Evolutionary conservation across 2,797 vertebrate species (phyloP), one percentile per base, ranked within the genome.

Genomic region (Epinephelus coioides): DNA sequence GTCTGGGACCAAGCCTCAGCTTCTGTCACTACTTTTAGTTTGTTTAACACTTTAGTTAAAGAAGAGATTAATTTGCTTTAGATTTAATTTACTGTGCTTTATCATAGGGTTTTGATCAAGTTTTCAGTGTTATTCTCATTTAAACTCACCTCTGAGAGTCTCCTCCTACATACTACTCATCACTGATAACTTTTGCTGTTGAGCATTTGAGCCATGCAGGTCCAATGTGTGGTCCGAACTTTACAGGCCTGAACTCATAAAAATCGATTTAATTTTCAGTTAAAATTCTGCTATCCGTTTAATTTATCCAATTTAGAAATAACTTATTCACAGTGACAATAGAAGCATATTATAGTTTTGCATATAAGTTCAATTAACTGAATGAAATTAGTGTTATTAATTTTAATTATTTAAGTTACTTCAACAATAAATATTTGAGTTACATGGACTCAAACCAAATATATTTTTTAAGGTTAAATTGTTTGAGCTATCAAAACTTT

Each of bases 11-110:
- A 69, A 60, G 63, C 73, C 46, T 86, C 49, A 11, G 65, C 66
- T 81, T 34, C 17, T 12, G 53, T 38, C 21, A 6, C 70, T 84
- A 62, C 79, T 88, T 84, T 71, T 59, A 84, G 55, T 23, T 23
- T 1, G 23, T 23, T 23, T 23, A 60, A 69, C 50, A 63, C 15
- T 14, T 27, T 44, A 10, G 2, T 47, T 38, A 11, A n/a, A 72
- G 7, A 66, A 30, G 13, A 23, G 1, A n/a, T 56, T 56, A 1
- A 40, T 51, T 59, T 47, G 2, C 25, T 18, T 21, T 46, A 1
- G 23, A 63, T 72, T 55, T 55, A 25, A 25, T 47, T 38, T 18
- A 64, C 10, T 50, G 6, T 57, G 15, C 25, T 55, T 55, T 13
- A 34, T 6, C 23, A 69, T 2, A 46, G 5, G 13, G 8, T 59